These are phyloP conservation scores for Psittacula derbiana DNA, from an alignment of 2,797 vertebrate species.

Conservation along the genomic window DNA sequence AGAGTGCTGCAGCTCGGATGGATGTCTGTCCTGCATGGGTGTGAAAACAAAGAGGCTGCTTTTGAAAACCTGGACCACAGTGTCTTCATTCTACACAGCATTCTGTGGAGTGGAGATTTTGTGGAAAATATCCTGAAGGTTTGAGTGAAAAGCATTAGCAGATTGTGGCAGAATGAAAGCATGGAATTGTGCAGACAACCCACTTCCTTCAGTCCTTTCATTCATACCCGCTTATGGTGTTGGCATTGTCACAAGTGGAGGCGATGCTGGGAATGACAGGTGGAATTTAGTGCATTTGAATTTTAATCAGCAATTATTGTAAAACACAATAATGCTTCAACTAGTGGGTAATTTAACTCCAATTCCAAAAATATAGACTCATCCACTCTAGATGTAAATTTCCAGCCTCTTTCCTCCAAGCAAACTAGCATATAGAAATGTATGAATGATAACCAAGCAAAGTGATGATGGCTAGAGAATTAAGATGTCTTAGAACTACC, in stretches of 20 bases:
- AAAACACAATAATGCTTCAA: slow-evolving; percentile 34
- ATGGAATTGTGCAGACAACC: background rate
- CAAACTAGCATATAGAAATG: background rate
- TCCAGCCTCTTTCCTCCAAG: background rate
- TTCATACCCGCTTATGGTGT: background rate
- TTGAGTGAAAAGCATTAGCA: background rate
- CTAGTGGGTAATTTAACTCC: slow-evolving; percentile 29
- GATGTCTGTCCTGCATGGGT: background rate
- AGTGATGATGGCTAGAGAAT: slow-evolving; percentile 17
- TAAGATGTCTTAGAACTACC: background rate
- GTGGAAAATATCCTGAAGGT: background rate
- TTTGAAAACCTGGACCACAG: background rate
- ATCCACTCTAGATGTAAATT: slow-evolving; percentile 19
- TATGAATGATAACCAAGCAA: slow-evolving; percentile 14
- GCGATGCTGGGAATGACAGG: slow-evolving; percentile 30
- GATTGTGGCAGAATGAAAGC: background rate
- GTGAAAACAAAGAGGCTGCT: background rate
- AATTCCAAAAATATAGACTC: slow-evolving; percentile 28
- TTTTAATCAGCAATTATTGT: slow-evolving; percentile 58
- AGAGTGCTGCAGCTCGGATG: background rate
- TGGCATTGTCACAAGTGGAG: slow-evolving; percentile 20
- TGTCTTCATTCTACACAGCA: background rate
- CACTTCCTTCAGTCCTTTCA: background rate
- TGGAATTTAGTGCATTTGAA: slow-evolving; percentile 43
- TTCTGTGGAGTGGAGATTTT: background rate